Evolutionary conservation across 2,797 vertebrate genomes (phyloP), one percentile per base, ranked within the genome.

Genomic region (Falco columbarius): DNA sequence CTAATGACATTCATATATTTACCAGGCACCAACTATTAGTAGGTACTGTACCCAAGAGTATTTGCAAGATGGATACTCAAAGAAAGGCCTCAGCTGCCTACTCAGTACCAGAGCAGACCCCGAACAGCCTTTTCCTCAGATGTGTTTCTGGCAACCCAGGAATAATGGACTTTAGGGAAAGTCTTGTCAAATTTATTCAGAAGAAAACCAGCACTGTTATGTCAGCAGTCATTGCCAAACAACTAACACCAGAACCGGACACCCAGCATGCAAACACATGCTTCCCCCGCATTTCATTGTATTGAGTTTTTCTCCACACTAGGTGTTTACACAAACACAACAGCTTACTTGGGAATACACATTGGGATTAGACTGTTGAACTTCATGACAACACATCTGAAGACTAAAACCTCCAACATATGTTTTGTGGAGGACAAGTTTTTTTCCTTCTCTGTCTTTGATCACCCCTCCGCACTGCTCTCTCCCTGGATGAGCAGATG

Each of bases 221-320:
- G 30, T 55, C 30, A 63, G 22, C 18, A 42, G 22, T 29, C 34
- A 24, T 4, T 59, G 66, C 16, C 62, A 63, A 88, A 81, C 12
- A 75, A 26, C 30, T 63, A 56, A 58, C 16, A 62, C 3, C 38
- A 86, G 15, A 73, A 44, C 30, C 38, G 34, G 30, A 47, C 6
- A n/a, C 9, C n/a, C 3, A 40, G 21, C 3, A 2, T 19, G 40
- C 56, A 81, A 87, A 63, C 29, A 27, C 12, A 10, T 2, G 12
- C 6, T 61, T 77, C 34, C 38, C 74, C 30, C 8, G 2, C 17
- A 12, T 34, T 61, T 59, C 47, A 52, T 7, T 36, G 8, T 3
- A 61, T 14, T 0, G 0, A 73, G 36, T 7, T 84, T 87, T 82
- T 20, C 23, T 75, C 30, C 1, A 0, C 15, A 26, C 20, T 23